A percentile compares a stretch with the other conserved stretches of the same genome.
phyloP scores from a whole-genome alignment of 2,797 vertebrate species.

The Masticophis lateralis region DNA sequence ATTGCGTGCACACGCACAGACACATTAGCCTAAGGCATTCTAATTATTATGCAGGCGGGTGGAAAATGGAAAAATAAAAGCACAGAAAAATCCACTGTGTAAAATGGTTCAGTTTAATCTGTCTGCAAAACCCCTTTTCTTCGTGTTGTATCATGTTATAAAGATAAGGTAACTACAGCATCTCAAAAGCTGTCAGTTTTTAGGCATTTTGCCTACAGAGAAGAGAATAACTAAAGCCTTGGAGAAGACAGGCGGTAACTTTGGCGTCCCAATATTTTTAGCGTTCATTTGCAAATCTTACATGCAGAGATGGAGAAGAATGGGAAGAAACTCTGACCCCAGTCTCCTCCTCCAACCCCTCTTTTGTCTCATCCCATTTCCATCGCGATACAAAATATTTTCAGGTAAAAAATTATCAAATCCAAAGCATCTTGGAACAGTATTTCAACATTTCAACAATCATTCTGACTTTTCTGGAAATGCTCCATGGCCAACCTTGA shows the following conservation, averaged over 20 bases:
- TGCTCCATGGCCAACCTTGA: not conserved
- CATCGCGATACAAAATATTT: not conserved
- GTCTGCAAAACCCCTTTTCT: conserved; percentile 39
- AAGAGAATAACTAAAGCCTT: not conserved
- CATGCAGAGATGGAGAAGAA: not conserved
- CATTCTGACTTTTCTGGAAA: not conserved
- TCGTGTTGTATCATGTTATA: conserved; percentile 19
- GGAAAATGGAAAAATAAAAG: conserved; percentile 50
- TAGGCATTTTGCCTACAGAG: conserved; percentile 1
- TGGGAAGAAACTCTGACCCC: not conserved
- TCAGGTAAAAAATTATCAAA: not conserved
- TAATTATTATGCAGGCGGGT: conserved; percentile 11
- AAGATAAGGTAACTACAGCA: conserved; percentile 7
- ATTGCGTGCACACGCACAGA: not conserved
- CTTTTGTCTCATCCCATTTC: not conserved
- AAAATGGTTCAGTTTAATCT: conserved; percentile 36
- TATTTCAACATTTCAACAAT: not conserved
- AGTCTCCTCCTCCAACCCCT: not conserved
- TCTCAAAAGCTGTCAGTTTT: conserved; percentile 9
- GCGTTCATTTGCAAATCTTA: not conserved
- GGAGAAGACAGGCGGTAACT: not conserved
- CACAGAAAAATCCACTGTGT: conserved; percentile 4
- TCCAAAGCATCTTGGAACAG: not conserved
- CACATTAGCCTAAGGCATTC: conserved; percentile 37
- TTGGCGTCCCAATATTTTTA: not conserved